Percentiles rank a stretch among this genome's conserved stretches.
phyloP scores from a whole-genome alignment of 2,888 invertebrate genomes.

The Sycophila texana region DNA sequence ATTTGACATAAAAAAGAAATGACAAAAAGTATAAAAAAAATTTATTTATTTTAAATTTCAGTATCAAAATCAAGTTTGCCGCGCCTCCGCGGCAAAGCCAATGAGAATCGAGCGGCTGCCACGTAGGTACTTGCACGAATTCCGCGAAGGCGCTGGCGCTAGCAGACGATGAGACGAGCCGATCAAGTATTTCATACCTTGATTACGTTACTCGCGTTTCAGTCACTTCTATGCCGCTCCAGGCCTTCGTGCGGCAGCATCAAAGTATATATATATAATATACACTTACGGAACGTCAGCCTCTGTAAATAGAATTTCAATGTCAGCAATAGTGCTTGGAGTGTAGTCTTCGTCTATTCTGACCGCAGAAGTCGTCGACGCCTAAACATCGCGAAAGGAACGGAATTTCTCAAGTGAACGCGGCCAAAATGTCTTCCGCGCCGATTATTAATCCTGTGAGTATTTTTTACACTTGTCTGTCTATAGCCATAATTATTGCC shows the following conservation, averaged over 20 bases:
- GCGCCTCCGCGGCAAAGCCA: too few species aligned
- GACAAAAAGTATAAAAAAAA: background rate
- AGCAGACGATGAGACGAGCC: too few species aligned
- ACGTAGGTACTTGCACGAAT: too few species aligned
- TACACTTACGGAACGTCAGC: slow-evolving; percentile 62
- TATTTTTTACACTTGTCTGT: slow-evolving; percentile 34
- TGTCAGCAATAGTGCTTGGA: slow-evolving; percentile 39
- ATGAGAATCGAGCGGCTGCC: too few species aligned
- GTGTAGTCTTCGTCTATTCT: slow-evolving; percentile 24
- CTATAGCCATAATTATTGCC: too few species aligned
- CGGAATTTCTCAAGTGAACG: background rate
- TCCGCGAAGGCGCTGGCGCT: too few species aligned
- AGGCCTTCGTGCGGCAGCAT: background rate
- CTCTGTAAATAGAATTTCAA: slow-evolving; percentile 69
- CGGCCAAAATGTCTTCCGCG: slow-evolving; percentile 65
- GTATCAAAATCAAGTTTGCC: too few species aligned
- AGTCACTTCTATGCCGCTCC: too few species aligned
- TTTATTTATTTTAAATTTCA: background rate
- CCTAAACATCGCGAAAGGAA: background rate
- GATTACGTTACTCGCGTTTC: too few species aligned
- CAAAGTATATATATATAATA: slow-evolving; percentile 34
- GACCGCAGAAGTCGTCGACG: background rate
- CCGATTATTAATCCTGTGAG: slow-evolving; percentile 73
- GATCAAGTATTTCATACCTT: too few species aligned
- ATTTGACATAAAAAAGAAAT: too few species aligned